Evolutionary conservation across 2,113 vertebrate genomes (phyloP).

Genomic region (Crotalus helleri): DNA sequence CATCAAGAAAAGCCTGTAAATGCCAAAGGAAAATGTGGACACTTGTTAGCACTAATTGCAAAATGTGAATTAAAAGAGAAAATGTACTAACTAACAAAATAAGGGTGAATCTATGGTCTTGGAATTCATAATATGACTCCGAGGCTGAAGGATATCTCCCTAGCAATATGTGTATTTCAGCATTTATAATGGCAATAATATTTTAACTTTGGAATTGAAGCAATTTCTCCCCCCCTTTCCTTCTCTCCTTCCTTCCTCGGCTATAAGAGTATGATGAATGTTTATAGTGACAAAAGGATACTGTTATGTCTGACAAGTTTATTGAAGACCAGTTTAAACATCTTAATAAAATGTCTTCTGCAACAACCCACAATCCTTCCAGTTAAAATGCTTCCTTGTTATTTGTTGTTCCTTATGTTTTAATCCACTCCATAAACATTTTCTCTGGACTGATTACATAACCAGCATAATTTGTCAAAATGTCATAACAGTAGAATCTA

Average conservation of each 20-base stretch:
- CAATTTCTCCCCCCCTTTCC: not conserved
- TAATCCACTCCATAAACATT: not conserved
- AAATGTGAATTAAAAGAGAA: not conserved
- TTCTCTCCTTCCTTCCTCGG: not conserved
- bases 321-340: not conserved
- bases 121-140: not conserved
- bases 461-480: not conserved
- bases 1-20: not conserved
- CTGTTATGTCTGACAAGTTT: not conserved
- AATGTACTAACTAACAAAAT: not conserved
- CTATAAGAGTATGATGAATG: not conserved
- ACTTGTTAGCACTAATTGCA: not conserved
- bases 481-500: not conserved
- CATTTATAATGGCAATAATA: not conserved
- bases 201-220: not conserved
- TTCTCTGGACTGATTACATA: not conserved
- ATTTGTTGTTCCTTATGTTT: not conserved
- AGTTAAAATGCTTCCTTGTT: not conserved
- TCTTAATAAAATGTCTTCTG: not conserved
- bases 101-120: not conserved
- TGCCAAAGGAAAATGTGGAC: not conserved
- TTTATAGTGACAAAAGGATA: not conserved
- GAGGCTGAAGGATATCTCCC: not conserved
- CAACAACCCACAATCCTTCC: not conserved
- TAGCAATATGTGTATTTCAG: not conserved